phyloP scores from a whole-genome alignment of 2,113 vertebrate genomes.

The Cephalopholis sonnerati region DNA sequence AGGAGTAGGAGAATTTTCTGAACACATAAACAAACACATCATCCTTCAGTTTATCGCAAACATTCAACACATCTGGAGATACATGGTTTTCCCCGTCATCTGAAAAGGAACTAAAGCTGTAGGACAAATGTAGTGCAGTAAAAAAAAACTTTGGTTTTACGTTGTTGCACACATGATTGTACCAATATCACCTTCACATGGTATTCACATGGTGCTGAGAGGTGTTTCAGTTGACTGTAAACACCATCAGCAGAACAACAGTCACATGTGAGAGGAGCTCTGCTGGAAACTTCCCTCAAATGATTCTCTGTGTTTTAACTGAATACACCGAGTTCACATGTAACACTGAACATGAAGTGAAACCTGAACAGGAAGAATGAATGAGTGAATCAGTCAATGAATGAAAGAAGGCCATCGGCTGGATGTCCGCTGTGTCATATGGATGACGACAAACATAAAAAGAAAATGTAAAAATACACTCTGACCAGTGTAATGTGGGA shows the following conservation, averaged over 20 bases:
- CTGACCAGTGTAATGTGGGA: neutral
- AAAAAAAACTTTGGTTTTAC: too few species aligned
- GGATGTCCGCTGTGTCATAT: neutral
- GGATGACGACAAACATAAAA: neutral
- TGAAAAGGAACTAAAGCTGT: too few species aligned
- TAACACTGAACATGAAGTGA: neutral
- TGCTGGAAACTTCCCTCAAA: neutral
- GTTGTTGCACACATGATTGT: neutral
- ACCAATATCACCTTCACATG: neutral
- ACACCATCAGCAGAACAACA: neutral
- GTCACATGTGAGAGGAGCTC: neutral
- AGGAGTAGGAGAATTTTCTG: too few species aligned
- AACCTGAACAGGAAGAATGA: too few species aligned
- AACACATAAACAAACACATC: too few species aligned
- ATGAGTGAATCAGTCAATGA: too few species aligned
- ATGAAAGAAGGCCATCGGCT: too few species aligned
- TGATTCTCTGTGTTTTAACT: neutral
- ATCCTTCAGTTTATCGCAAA: too few species aligned
- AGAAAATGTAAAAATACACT: neutral
- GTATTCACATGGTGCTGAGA: neutral
- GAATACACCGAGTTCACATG: neutral
- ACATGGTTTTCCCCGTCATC: too few species aligned
- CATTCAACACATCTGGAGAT: too few species aligned
- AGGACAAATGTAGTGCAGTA: too few species aligned
- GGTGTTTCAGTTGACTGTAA: conserved; percentile 15